Evolutionary conservation across 2,113 vertebrate species (phyloP).

Genomic region (Copsychus sechellarum): DNA sequence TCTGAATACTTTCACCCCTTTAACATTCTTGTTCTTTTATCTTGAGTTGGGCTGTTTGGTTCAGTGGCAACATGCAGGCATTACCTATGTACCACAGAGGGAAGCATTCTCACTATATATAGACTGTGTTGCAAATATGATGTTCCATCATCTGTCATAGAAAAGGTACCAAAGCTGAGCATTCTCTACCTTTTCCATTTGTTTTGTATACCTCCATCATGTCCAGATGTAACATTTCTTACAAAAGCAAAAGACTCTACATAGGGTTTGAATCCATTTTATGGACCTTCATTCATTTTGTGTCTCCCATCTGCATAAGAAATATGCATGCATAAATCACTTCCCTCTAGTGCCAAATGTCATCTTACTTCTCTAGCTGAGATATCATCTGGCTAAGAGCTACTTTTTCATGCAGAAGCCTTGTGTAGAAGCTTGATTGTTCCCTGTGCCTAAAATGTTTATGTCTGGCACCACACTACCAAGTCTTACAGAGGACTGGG

Average conservation of each 20-base stretch:
- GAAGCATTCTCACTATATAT: background rate
- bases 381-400: background rate
- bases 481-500: background rate
- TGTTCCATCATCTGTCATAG: background rate
- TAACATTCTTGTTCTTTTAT: background rate
- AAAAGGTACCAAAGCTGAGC: background rate
- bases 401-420: background rate
- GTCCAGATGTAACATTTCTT: background rate
- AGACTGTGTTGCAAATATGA: background rate
- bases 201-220: background rate
- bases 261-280: background rate
- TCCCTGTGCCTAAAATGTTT: background rate
- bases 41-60: background rate
- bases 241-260: background rate
- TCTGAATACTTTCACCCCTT: background rate
- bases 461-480: background rate
- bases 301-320: background rate
- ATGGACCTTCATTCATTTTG: background rate
- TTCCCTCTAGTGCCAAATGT: background rate
- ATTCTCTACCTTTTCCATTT: background rate
- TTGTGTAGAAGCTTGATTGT: background rate
- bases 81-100: background rate
- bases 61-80: background rate
- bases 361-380: background rate
- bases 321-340: background rate